A percentile compares a stretch with the other conserved stretches of the same genome.
These are phyloP conservation scores for Brachyistius frenatus DNA, from an alignment of 2,113 vertebrate genomes.

Conservation along the genomic window DNA sequence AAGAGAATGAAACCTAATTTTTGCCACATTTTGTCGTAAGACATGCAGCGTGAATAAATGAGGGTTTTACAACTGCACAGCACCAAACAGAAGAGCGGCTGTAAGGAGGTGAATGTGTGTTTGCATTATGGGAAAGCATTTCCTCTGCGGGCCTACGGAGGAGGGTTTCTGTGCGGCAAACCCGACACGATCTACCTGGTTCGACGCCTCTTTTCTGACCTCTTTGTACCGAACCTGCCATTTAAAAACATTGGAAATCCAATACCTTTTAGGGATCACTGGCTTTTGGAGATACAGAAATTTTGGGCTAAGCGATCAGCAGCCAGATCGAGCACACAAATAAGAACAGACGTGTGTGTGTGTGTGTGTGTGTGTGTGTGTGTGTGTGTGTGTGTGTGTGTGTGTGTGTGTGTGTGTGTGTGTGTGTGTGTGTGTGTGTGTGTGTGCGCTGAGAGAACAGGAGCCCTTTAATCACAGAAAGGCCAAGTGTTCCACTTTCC, in stretches of 20 bases:
- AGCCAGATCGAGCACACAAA: conserved; percentile 5
- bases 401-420: conserved; percentile 13
- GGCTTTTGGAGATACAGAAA: not conserved
- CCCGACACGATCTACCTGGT: not conserved
- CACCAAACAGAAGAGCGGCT: too few relatives aligned
- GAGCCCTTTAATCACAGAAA: conserved; percentile 71
- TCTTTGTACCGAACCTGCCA: too few relatives aligned
- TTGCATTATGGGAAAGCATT: not conserved
- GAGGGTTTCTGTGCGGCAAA: not conserved
- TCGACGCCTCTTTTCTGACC: not conserved
- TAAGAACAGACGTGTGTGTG: conserved; percentile 26
- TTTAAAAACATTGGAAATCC: not conserved
- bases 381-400: too few relatives aligned
- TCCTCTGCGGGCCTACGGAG: not conserved
- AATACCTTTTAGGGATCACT: conserved; percentile 11
- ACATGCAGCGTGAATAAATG: too few relatives aligned
- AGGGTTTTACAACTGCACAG: too few relatives aligned
- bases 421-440: conserved; percentile 9
- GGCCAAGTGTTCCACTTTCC: conserved; percentile 66
- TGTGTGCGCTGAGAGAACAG: conserved; percentile 45
- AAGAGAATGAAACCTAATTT: too few relatives aligned
- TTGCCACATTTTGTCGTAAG: too few relatives aligned
- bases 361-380: too few relatives aligned
- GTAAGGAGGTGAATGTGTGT: not conserved
- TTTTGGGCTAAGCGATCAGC: conserved; percentile 14